phyloP scores from a whole-genome alignment of 1,140 invertebrate genomes.

The Seison nebaliae region DNA sequence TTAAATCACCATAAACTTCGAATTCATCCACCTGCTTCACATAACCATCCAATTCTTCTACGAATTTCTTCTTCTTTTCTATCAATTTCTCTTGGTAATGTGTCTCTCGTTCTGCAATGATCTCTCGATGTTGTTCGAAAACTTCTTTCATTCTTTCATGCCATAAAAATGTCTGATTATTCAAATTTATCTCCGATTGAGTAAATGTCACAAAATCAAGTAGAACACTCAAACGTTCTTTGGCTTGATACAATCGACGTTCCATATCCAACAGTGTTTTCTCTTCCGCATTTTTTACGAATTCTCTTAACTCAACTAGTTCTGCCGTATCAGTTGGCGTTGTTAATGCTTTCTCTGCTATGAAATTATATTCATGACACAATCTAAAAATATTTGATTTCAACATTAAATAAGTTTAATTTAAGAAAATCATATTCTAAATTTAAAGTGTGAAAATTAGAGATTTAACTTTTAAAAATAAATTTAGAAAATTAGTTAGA shows the following conservation, averaged over 20 bases:
- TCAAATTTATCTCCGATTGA: conserved; percentile 43
- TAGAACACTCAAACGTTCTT: conserved; percentile 39
- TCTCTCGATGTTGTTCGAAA: conserved; percentile 48
- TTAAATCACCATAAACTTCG: conserved; percentile 58
- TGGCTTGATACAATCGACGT: conserved; percentile 39
- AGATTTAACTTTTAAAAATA: conserved; percentile 2
- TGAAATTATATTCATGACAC: conserved; percentile 52
- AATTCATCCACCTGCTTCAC: conserved; percentile 54
- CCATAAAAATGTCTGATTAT: conserved; percentile 59
- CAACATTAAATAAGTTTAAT: too few species aligned
- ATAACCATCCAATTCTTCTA: conserved; percentile 50
- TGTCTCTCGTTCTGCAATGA: conserved; percentile 48
- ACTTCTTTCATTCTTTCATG: conserved; percentile 47
- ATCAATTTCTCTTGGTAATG: conserved; percentile 58
- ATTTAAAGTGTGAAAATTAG: too few species aligned
- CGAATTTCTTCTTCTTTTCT: conserved; percentile 34
- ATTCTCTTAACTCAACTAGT: conserved; percentile 49
- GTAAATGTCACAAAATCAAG: conserved; percentile 49
- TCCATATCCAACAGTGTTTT: conserved; percentile 45
- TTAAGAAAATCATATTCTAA: too few species aligned
- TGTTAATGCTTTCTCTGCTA: conserved; percentile 47
- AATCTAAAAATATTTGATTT: conserved; percentile 37
- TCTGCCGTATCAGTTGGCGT: conserved; percentile 52
- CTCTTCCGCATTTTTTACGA: conserved; percentile 45
- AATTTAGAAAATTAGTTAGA: neutral